Conservation (phyloP, 2,888 invertebrate species). For the Mesorhabditis sp. region DNA sequence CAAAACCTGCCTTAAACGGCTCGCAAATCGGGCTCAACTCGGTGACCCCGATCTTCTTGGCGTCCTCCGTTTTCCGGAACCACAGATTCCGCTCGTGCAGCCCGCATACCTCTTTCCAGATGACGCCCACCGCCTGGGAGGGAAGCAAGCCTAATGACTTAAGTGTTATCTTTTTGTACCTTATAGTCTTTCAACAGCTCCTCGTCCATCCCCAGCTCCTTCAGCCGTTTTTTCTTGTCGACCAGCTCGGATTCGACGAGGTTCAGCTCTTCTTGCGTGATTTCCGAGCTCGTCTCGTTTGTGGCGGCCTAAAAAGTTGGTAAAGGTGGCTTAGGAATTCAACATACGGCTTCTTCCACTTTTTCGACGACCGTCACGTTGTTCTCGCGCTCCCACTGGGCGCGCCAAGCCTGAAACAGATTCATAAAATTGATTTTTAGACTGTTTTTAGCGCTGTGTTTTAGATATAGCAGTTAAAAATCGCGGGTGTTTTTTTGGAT, state of each 20-base stretch:
- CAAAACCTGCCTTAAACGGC: conserved; percentile 45
- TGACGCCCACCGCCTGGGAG: conserved; percentile 43
- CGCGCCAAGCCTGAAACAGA: too few species aligned
- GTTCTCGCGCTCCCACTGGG: too few species aligned
- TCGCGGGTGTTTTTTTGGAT: background rate
- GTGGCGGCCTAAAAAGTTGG: too few species aligned
- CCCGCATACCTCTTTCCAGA: conserved; percentile 52
- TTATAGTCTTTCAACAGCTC: conserved; percentile 43
- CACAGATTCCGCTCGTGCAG: conserved; percentile 43
- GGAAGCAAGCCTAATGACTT: background rate
- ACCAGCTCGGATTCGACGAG: conserved; percentile 37
- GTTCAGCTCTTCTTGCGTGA: conserved; percentile 18
- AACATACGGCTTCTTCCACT: too few species aligned
- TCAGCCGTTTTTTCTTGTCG: conserved; percentile 33
- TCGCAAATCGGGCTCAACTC: conserved; percentile 50
- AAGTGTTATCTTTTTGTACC: conserved; percentile 14
- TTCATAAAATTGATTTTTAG: background rate
- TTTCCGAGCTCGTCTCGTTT: conserved; percentile 10
- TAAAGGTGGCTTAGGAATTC: too few species aligned
- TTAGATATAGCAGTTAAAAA: background rate
- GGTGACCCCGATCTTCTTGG: conserved; percentile 45
- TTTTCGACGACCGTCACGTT: too few species aligned
- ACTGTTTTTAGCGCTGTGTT: background rate
- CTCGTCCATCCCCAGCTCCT: conserved; percentile 41
- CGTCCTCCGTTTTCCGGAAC: conserved; percentile 48